Evolutionary conservation across 2,888 invertebrate genomes (phyloP), one percentile per base, ranked within the genome.

Genomic region (Argynnis bischoffii): DNA sequence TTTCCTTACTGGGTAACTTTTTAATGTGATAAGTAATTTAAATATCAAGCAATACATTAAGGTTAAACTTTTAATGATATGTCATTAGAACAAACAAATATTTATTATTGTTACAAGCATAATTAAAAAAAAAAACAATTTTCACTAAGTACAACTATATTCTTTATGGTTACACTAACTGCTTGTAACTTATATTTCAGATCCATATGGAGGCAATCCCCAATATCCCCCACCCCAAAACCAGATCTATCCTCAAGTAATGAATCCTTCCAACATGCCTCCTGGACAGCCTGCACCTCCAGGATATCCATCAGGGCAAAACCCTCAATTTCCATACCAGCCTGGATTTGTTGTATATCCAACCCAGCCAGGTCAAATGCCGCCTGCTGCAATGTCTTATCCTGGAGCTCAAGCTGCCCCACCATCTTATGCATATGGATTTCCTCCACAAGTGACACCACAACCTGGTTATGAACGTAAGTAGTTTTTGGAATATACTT

Each of bases 141-240:
- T 11, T 14, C 3, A 41, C 11, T 41, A 41, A 41, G n/a, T 18
- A 18, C 15, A 11, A 11, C n/a, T 47, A n/a, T n/a, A 18, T 8
- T 53, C 11, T 53, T 18, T 11, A 18, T 51, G 11, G 16, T 13
- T 8, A 21, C 21, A 35, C 6, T 59, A 6, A 11, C 46, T 47
- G 11, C 1, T 15, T 47, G 6, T 14, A 13, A 15, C 8, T n/a
- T 26, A n/a, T 31, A 63, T 86, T 86, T 72, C 81, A 90, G 89
- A 84, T 81, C 88, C 88, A 2, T 85, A 87, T 72, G 84, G 81
- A 56, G 78, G 81, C 57, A 82, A 81, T 64, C 80, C 81, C 4
- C 87, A 89, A 50, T 87, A 87, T 71, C 89, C 87, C 1, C 86
- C 87, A 41, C 83, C 84, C 1, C 87, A 84, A 69, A 83, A 84